Percentiles rank a stretch among this genome's conserved stretches.
phyloP scores from a whole-genome alignment of 2,888 invertebrate species.

The Oeneis ivallda region DNA sequence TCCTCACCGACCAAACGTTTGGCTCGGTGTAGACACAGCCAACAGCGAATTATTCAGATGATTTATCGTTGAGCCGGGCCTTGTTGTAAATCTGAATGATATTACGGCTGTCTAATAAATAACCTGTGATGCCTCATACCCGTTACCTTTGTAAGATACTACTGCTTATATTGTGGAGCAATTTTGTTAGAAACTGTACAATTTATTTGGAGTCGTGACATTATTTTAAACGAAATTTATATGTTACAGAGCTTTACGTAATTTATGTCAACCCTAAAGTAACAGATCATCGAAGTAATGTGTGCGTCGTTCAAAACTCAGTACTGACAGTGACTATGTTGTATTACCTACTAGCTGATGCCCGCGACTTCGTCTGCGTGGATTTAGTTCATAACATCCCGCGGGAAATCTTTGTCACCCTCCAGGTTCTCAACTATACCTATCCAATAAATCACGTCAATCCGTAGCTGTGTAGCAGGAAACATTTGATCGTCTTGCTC shows the following conservation, averaged over 20 bases:
- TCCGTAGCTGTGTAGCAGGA: no score
- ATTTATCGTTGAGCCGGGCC: conserved; percentile 56
- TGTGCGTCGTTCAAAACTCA: no score
- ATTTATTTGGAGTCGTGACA: not conserved
- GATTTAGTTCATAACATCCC: no score
- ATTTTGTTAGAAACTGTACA: conserved; percentile 3
- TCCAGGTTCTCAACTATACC: no score
- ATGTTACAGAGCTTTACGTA: not conserved
- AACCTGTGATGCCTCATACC: conserved; percentile 48
- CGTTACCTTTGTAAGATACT: conserved; percentile 20
- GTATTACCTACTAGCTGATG: no score
- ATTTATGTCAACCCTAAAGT: not conserved
- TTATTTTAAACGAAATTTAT: not conserved
- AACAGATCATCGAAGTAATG: no score
- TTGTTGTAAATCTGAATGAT: conserved; percentile 57
- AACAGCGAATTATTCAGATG: conserved; percentile 70
- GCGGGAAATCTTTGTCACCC: no score
- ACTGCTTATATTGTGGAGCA: conserved; percentile 2
- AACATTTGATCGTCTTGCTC: no score
- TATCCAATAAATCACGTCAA: no score
- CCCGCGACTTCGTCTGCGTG: no score
- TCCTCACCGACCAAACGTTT: not conserved
- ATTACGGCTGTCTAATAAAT: conserved; percentile 59
- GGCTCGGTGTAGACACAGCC: not conserved
- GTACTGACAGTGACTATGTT: no score